Conservation (phyloP, 2,797 vertebrate species). For the Notoglanidium macrostoma region DNA sequence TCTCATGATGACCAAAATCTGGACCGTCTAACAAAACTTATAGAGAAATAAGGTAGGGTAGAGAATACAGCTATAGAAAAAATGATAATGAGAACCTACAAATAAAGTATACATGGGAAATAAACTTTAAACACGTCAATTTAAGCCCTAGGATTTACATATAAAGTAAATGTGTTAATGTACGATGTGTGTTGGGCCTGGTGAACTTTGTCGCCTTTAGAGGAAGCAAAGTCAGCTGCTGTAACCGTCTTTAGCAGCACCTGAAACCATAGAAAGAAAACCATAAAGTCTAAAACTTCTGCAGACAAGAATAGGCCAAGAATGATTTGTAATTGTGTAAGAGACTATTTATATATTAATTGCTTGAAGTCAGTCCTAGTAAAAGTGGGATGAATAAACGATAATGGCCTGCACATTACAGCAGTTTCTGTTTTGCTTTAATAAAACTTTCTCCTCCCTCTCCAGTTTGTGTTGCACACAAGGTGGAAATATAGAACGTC, state of each 20-base stretch:
- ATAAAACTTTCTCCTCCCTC: neutral
- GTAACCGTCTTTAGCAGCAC: neutral
- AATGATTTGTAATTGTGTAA: neutral
- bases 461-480: neutral
- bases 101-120: neutral
- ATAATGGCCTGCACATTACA: neutral
- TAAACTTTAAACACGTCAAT: neutral
- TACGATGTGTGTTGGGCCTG: neutral
- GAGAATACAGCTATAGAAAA: neutral
- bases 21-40: neutral
- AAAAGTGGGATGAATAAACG: neutral
- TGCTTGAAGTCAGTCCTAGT: neutral
- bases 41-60: neutral
- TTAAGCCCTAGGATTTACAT: neutral
- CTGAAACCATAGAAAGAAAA: constrained; percentile 4
- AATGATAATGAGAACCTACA: neutral
- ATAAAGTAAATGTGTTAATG: neutral
- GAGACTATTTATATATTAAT: neutral
- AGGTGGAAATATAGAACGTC: neutral
- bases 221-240: constrained; percentile 12
- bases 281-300: neutral
- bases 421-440: neutral
- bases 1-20: neutral
- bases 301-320: no score
- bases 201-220: neutral